Evolutionary conservation across 2,888 invertebrate species (phyloP), one percentile per base, ranked within the genome.

Genomic region (Nasonovia ribisnigri): DNA sequence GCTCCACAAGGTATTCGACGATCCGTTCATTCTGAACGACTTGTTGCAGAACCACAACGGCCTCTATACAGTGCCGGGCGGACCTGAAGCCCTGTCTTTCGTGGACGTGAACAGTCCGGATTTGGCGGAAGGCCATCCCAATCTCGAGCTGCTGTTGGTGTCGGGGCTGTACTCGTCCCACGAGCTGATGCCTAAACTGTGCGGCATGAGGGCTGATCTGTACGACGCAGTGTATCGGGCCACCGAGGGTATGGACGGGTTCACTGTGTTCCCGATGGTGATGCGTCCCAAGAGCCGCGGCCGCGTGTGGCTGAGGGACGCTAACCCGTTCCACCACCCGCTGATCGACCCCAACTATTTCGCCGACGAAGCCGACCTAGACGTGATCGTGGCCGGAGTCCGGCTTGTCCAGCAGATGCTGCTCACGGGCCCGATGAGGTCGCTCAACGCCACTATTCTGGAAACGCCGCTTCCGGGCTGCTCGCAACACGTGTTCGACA

Each of bases 211-310:
- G 67, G 0, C 0, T 1, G 13, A 96, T 97, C 51, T 96, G 0
- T 96, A 96, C 95, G 94, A 96, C 86, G 94, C 95, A 0, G 96
- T 96, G 10, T 96, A 95, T 95, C 95, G 95, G 94, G 96, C 96
- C 0, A 96, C 96, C 29, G 96, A 96, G 90, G 95, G 95, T 92
- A 95, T 94, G 84, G 96, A 96, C 94, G 96, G 96, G 24, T 97
- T 96, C 96, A 96, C 96, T 95, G 96, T 97, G 88, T 96, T 97
- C 91, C 97, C 97, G 6, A 96, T 97, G 96, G 95, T 97, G 3
- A 95, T 98, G 96, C 96, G 97, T 88, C 97, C 98, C 0, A 97
- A 97, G 95, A 97, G 97, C 51, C 96, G 96, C 29, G 98, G 98
- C 0, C 96, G 96, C 92, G 95, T 98, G 29, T 97, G 96, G 95